Conservation (phyloP, 2,888 invertebrate species). For the Sycophila texana region DNA sequence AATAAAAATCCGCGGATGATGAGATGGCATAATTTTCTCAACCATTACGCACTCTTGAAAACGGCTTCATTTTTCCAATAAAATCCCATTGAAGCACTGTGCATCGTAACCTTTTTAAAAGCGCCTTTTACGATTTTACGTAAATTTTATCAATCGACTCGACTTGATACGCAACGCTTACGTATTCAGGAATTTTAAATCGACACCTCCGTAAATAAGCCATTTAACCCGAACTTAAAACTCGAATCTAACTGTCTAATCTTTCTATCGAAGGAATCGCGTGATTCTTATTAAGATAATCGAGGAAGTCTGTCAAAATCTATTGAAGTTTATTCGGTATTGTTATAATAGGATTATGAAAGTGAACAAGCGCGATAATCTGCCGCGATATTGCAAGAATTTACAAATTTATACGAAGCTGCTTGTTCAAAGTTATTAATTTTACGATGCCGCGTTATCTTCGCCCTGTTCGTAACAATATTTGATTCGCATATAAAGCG, state of each 20-base stretch:
- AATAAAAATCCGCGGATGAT: not conserved
- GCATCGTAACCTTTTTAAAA: not conserved
- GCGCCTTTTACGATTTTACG: not conserved
- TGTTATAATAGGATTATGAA: slow-evolving; percentile 18
- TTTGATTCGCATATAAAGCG: slow-evolving; percentile 13
- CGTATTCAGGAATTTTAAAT: not conserved
- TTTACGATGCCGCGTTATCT: too few species aligned
- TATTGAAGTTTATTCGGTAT: slow-evolving; percentile 5
- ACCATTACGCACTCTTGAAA: not conserved
- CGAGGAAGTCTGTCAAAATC: slow-evolving; percentile 7
- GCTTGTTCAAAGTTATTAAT: too few species aligned
- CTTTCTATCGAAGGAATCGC: not conserved
- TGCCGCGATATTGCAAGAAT: too few species aligned
- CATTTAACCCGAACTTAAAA: not conserved
- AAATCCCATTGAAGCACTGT: not conserved
- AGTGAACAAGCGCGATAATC: slow-evolving; percentile 2
- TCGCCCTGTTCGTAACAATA: too few species aligned
- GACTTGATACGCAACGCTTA: not conserved
- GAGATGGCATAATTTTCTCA: not conserved
- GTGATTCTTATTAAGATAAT: slow-evolving; percentile 17
- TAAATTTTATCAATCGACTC: not conserved
- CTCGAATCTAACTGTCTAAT: slow-evolving; percentile 5
- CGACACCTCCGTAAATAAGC: not conserved
- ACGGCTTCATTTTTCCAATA: not conserved
- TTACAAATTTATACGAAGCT: too few species aligned